Base-by-base conservation (phyloP, 2,888 invertebrate species). In the Pristionchus fissidentatus region DNA sequence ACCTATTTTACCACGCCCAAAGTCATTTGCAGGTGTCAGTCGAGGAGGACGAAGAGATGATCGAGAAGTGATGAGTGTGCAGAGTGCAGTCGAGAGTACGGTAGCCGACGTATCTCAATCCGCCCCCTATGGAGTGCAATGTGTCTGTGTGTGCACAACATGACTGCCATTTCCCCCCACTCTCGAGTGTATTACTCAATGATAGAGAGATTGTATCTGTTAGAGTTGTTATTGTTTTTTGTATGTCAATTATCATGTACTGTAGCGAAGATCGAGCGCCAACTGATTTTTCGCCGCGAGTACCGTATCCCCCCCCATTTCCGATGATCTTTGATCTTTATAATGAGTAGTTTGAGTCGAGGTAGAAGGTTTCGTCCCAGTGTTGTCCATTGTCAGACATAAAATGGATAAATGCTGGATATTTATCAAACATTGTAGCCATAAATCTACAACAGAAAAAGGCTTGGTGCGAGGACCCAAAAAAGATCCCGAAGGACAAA, bases 141-240 rank as follows among this genome's bases (percentile, higher is more conserved):
- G 13, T 66, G 66, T 38, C 35, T 22, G 38, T 32, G 35, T 66
- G 38, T 32, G 41, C 66, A 4, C 66, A 15, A 15, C 66, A 66
- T 66, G 38, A 66, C 75, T 75, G 46, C 75, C 75, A 46, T 75
- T 46, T 26, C 15, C 70, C 49, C n/a, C 13, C 13, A 41, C 38
- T 19, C 22, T 75, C 13, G 13, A 19, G 19, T 49, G 10, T 15
- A 49, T 49, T 19, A 19, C 49, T 15, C 49, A 10, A 49, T 49
- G 10, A 49, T 15, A 15, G 19, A 49, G 49, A 46, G 29, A 46
- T 75, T 29, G 75, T 75, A 43, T n/a, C 41, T 41, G 10, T 10
- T 49, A 43, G 38, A 75, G 75, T 75, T 75, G 75, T 75, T 75
- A 46, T 75, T 75, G 75, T 46, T 75, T 15, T 7, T n/a, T n/a